Conservation (phyloP, 2,113 vertebrate genomes). For the Tautogolabrus adspersus region DNA sequence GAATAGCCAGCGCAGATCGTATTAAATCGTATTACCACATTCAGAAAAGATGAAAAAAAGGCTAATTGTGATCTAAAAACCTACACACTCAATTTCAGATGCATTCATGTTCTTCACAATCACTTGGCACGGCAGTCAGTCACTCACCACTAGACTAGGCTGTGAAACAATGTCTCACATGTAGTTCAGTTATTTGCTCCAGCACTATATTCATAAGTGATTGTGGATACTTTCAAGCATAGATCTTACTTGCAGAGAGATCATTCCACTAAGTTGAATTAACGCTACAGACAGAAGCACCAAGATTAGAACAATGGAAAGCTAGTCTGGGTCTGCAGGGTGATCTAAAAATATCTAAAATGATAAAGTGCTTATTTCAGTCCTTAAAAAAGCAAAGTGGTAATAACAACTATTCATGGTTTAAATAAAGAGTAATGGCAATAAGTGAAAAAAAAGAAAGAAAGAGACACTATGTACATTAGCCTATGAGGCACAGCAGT, state of each 20-base stretch:
- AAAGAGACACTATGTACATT: too few relatives aligned
- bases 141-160: neutral
- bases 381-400: too few relatives aligned
- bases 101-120: neutral
- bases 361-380: too few relatives aligned
- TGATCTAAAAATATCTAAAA: too few relatives aligned
- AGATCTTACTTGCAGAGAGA: neutral
- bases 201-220: neutral
- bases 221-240: neutral
- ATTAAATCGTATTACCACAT: neutral
- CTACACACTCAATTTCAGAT: neutral
- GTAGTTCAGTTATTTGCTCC: neutral
- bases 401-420: too few relatives aligned
- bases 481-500: too few relatives aligned
- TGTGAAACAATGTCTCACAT: neutral
- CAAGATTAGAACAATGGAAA: too few relatives aligned
- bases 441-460: too few relatives aligned
- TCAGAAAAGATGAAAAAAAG: neutral
- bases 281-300: too few relatives aligned
- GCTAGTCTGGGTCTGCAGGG: too few relatives aligned
- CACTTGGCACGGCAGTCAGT: neutral
- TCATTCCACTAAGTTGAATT: too few relatives aligned
- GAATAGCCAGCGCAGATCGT: neutral
- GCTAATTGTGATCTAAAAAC: neutral
- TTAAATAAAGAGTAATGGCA: too few relatives aligned